These are phyloP conservation scores for Heliconius hortense DNA, from an alignment of 2,888 invertebrate genomes.

Conservation along the genomic window DNA sequence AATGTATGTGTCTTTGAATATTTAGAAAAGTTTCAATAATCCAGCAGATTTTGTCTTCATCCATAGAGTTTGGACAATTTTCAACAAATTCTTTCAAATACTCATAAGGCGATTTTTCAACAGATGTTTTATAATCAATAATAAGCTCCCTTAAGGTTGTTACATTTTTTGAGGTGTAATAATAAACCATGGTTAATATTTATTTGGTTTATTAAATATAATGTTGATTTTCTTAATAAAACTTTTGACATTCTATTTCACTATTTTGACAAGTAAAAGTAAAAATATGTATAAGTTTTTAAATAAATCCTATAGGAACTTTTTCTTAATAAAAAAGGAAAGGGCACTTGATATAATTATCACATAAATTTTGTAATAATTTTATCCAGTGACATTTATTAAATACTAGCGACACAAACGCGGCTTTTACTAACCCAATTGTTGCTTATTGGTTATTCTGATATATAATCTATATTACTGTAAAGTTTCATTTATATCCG, in stretches of 20 bases:
- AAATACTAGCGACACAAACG: no score
- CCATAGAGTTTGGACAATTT: constrained; percentile 62
- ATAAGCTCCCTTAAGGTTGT: constrained; percentile 66
- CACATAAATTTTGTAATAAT: no score
- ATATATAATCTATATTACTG: no score
- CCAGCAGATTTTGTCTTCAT: constrained; percentile 68
- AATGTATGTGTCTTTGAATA: constrained; percentile 61
- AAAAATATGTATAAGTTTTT: neutral
- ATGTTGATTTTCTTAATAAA: neutral
- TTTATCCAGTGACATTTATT: no score
- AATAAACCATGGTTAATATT: constrained; percentile 65
- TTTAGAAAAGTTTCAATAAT: constrained; percentile 67
- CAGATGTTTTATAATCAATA: constrained; percentile 55
- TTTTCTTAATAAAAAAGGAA: neutral
- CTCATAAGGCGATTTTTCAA: constrained; percentile 63
- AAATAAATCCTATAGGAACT: neutral
- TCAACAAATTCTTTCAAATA: constrained; percentile 69
- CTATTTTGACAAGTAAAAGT: neutral
- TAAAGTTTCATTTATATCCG: no score
- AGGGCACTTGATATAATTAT: no score
- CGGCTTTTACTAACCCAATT: no score
- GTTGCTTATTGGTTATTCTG: no score
- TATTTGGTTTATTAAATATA: constrained; percentile 39
- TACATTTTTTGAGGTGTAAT: constrained; percentile 68
- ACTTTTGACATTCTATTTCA: neutral